phyloP scores from a whole-genome alignment of 2,888 invertebrate species.

The Sphaerophoria rueppellii region DNA sequence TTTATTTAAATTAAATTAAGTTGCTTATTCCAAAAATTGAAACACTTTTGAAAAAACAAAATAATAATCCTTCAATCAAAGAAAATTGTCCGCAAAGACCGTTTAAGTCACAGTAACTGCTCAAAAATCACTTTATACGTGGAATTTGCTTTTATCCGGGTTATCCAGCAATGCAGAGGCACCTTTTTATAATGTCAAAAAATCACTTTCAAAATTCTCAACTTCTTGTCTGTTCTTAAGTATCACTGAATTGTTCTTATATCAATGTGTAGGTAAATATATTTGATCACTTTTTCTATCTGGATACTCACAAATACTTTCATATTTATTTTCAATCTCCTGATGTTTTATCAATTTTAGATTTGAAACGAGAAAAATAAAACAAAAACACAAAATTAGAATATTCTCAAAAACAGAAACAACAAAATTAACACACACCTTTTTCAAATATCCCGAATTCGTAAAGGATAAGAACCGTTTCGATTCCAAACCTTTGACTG shows the following conservation, averaged over 20 bases:
- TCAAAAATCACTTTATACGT: neutral
- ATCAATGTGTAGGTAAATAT: slow-evolving; percentile 42
- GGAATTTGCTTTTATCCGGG: slow-evolving; percentile 29
- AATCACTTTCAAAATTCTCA: slow-evolving; percentile 45
- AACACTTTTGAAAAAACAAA: no score
- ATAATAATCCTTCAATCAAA: neutral
- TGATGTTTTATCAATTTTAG: slow-evolving; percentile 72
- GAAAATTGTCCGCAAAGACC: neutral
- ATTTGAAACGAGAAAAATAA: slow-evolving; percentile 50
- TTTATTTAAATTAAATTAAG: no score
- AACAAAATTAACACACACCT: slow-evolving; percentile 47
- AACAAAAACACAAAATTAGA: slow-evolving; percentile 36
- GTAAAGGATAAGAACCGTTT: slow-evolving; percentile 81
- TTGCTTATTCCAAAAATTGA: no score
- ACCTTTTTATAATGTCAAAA: slow-evolving; percentile 22
- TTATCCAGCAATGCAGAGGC: slow-evolving; percentile 40
- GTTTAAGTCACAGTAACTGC: neutral
- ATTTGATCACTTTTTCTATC: slow-evolving; percentile 40
- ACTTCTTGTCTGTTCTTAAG: slow-evolving; percentile 22
- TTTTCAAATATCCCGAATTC: slow-evolving; percentile 65
- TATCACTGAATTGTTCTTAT: slow-evolving; percentile 53
- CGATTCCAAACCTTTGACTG: slow-evolving; percentile 83
- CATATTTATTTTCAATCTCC: slow-evolving; percentile 79
- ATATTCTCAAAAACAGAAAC: neutral
- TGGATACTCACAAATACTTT: slow-evolving; percentile 84